phyloP scores from a whole-genome alignment of 1,140 invertebrate species.

The Piezodorus guildinii region DNA sequence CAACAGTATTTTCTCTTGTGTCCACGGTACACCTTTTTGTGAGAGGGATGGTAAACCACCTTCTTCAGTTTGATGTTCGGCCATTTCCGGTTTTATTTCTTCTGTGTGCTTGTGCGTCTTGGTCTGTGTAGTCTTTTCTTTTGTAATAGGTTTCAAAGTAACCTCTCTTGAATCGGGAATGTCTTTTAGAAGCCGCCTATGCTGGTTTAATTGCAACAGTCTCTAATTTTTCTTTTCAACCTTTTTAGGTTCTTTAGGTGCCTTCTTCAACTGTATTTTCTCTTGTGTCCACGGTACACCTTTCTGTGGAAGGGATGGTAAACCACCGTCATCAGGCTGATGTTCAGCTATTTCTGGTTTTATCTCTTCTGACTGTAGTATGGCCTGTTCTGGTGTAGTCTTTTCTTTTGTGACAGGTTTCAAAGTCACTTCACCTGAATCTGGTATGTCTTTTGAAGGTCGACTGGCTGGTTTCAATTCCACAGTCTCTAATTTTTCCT shows the following conservation, averaged over 20 bases:
- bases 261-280: slow-evolving; percentile 27
- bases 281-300: slow-evolving; percentile 29
- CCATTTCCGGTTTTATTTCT: neutral
- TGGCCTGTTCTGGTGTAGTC: neutral
- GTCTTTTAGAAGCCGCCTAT: slow-evolving; percentile 15
- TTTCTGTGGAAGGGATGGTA: neutral
- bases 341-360: neutral
- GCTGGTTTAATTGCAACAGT: slow-evolving; percentile 36
- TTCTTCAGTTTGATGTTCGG: neutral
- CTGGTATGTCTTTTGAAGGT: slow-evolving; percentile 24
- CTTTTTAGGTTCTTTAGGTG: slow-evolving; percentile 27
- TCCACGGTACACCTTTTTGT: slow-evolving; percentile 24
- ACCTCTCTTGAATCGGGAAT: slow-evolving; percentile 28
- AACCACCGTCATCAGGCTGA: neutral
- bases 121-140: slow-evolving; percentile 15
- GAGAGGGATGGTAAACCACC: neutral
- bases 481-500: slow-evolving; percentile 28
- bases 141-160: slow-evolving; percentile 28
- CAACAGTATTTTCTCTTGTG: slow-evolving; percentile 28
- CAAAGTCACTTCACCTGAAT: slow-evolving; percentile 30
- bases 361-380: neutral
- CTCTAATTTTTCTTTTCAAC: slow-evolving; percentile 23
- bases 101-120: no score
- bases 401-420: slow-evolving; percentile 18
- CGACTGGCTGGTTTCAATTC: slow-evolving; percentile 35